Evolutionary conservation across 2,797 vertebrate species (phyloP).

Genomic region (Eulemur rubriventer): DNA sequence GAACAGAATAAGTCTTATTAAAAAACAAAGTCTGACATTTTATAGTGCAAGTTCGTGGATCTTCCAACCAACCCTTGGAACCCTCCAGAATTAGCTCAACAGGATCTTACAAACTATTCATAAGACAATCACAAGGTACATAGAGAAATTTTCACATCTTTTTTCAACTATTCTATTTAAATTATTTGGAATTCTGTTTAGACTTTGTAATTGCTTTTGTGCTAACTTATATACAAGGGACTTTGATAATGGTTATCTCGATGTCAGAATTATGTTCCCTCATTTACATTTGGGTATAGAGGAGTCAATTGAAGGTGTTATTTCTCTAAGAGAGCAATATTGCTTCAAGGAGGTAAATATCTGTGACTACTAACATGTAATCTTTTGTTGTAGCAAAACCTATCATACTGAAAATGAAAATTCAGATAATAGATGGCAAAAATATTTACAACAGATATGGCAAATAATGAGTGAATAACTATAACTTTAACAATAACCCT

Average conservation of each 20-base stretch:
- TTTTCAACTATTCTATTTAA: not conserved
- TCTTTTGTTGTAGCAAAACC: not conserved
- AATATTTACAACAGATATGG: not conserved
- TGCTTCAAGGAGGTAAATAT: not conserved
- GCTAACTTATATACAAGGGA: not conserved
- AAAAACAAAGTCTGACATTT: not conserved
- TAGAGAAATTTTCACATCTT: not conserved
- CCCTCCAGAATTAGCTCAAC: not conserved
- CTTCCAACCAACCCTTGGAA: not conserved
- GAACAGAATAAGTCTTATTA: not conserved
- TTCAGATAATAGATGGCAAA: not conserved
- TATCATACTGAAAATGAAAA: not conserved
- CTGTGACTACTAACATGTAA: not conserved
- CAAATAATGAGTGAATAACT: not conserved
- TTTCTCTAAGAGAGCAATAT: not conserved
- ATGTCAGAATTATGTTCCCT: not conserved
- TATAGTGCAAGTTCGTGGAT: not conserved
- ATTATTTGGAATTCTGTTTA: not conserved
- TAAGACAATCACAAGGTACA: not conserved
- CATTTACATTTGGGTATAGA: not conserved
- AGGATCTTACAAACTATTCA: not conserved
- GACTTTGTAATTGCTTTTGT: not conserved
- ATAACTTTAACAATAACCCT: not conserved
- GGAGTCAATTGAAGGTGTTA: not conserved
- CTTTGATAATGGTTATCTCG: not conserved